Percentiles rank a stretch among this genome's conserved stretches.
Conservation (phyloP, 1,140 invertebrate genomes). For the Agrypnia vestita region DNA sequence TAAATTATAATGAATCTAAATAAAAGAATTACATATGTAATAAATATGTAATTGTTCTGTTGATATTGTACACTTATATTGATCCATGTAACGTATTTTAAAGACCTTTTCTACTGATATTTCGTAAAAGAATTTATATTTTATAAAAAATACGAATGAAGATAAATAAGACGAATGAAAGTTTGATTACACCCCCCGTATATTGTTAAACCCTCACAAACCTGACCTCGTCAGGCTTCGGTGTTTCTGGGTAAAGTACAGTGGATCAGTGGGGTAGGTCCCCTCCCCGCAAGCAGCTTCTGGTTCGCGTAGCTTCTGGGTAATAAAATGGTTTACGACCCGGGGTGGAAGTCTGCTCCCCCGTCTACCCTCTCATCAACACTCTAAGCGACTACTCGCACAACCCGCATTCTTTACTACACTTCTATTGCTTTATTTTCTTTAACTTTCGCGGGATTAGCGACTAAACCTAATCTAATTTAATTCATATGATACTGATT, state of each 20-base stretch:
- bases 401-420: conserved; percentile 5
- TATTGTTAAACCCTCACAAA: too few relatives aligned
- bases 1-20: too few relatives aligned
- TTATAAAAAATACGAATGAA: too few relatives aligned
- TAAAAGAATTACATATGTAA: too few relatives aligned
- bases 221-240: conserved; percentile 11
- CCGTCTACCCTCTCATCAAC: background rate
- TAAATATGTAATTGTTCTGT: too few relatives aligned
- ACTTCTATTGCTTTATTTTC: conserved; percentile 12
- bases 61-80: too few relatives aligned
- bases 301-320: conserved; percentile 37
- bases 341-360: conserved; percentile 1
- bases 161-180: too few relatives aligned
- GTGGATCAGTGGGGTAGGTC: conserved; percentile 40
- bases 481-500: too few relatives aligned
- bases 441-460: background rate
- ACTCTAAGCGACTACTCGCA: background rate
- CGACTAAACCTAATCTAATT: background rate
- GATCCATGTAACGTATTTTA: too few relatives aligned
- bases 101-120: too few relatives aligned
- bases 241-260: background rate
- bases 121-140: too few relatives aligned
- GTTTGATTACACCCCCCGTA: too few relatives aligned
- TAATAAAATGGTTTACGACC: conserved; percentile 35
- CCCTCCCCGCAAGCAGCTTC: conserved; percentile 9